Conservation (phyloP, 2,113 vertebrate genomes). For the Phainopepla nitens region DNA sequence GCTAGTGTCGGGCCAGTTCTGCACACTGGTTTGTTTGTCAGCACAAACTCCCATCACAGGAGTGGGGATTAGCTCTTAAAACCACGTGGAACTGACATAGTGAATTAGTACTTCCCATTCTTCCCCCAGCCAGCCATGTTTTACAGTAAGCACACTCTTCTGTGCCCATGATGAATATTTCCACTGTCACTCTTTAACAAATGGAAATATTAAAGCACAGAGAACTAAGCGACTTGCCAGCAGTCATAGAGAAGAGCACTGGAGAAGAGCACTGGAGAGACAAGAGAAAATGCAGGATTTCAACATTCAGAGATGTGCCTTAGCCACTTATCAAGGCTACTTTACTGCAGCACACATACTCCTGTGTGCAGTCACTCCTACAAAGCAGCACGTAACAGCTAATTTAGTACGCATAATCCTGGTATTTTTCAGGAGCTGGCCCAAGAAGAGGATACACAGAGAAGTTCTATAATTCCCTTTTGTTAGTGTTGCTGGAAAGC, state of each 20-base stretch:
- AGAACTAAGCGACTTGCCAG: neutral
- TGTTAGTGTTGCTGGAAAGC: neutral
- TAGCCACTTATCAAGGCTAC: neutral
- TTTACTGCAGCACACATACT: neutral
- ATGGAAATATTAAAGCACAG: neutral
- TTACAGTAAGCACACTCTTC: neutral
- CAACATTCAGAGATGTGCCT: neutral
- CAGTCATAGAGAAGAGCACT: neutral
- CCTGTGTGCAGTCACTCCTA: neutral
- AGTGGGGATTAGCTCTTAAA: neutral
- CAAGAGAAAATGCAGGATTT: neutral
- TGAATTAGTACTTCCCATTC: neutral
- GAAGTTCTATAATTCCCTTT: neutral
- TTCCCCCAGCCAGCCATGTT: neutral
- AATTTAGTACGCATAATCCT: neutral
- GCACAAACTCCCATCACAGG: neutral
- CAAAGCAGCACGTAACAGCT: neutral
- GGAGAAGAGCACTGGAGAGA: neutral
- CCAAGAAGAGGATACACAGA: neutral
- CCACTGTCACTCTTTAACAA: neutral
- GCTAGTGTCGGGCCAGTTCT: neutral
- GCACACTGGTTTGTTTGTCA: neutral
- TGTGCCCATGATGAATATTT: neutral
- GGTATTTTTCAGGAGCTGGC: neutral
- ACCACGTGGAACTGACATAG: neutral